A percentile compares a stretch with the other conserved stretches of the same genome.
Conservation (phyloP, 2,113 vertebrate genomes). For the Heteronetta atricapilla region DNA sequence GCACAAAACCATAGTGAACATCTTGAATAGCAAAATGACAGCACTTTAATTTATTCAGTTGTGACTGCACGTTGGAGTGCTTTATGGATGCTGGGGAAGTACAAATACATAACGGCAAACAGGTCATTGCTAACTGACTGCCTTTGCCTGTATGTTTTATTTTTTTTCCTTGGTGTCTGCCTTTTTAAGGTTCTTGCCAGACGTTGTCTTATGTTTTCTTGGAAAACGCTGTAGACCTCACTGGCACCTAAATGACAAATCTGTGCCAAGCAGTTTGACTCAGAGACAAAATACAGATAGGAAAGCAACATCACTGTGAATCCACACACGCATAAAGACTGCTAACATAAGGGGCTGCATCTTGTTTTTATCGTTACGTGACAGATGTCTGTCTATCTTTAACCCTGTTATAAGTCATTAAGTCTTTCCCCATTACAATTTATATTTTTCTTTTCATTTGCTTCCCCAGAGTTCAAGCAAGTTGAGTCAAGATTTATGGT, state of each 20-base stretch:
- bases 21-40: not conserved
- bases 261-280: not conserved
- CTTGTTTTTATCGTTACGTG: not conserved
- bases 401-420: not conserved
- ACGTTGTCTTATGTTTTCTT: not conserved
- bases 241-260: not conserved
- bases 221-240: not conserved
- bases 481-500: not conserved
- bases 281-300: not conserved
- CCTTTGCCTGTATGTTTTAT: not conserved
- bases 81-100: not conserved
- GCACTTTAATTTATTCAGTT: not conserved
- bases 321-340: fast-evolving
- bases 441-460: not conserved
- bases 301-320: not conserved
- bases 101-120: not conserved
- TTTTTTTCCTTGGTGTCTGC: not conserved
- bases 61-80: fast-evolving
- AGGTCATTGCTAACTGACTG: not conserved
- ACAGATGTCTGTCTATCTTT: not conserved
- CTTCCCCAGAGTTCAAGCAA: not conserved
- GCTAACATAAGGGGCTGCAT: not conserved
- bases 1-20: not conserved
- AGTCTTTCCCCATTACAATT: not conserved
- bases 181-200: not conserved